phyloP scores from a whole-genome alignment of 2,113 vertebrate genomes.

The Cyanoderma ruficeps region DNA sequence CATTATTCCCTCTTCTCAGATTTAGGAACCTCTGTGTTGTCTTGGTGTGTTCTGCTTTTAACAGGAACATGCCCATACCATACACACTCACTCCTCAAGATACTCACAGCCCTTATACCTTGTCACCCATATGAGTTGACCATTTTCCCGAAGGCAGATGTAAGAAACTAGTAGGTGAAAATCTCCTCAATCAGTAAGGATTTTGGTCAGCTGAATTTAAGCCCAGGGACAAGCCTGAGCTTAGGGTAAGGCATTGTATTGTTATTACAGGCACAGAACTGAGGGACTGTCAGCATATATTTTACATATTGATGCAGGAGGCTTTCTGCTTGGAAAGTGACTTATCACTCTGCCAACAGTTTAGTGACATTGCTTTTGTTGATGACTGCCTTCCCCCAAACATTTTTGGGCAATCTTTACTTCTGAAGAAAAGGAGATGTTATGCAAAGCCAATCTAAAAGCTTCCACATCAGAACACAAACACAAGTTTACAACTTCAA shows the following conservation, averaged over 20 bases:
- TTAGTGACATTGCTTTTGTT: background rate
- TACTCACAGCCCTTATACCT: background rate
- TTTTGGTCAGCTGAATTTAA: background rate
- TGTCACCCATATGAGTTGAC: rapidly evolving
- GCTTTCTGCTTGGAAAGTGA: background rate
- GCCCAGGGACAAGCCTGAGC: background rate
- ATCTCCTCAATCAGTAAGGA: background rate
- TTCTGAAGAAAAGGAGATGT: background rate
- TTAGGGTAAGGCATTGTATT: background rate
- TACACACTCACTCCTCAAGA: background rate
- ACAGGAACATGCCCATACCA: background rate
- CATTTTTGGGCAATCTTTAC: background rate
- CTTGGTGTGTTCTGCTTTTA: background rate
- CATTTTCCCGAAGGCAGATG: background rate
- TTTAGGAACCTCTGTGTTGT: background rate
- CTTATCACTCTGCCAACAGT: background rate
- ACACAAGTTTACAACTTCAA: background rate
- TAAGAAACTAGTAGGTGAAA: background rate
- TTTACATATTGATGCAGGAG: background rate
- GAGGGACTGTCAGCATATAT: background rate
- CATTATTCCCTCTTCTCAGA: background rate
- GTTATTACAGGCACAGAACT: background rate
- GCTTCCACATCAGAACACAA: background rate
- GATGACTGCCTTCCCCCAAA: background rate
- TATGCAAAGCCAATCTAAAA: background rate